Base-by-base conservation (phyloP, 53 echinoderm and acorn worm genomes). In the Actinopyga echinites region DNA sequence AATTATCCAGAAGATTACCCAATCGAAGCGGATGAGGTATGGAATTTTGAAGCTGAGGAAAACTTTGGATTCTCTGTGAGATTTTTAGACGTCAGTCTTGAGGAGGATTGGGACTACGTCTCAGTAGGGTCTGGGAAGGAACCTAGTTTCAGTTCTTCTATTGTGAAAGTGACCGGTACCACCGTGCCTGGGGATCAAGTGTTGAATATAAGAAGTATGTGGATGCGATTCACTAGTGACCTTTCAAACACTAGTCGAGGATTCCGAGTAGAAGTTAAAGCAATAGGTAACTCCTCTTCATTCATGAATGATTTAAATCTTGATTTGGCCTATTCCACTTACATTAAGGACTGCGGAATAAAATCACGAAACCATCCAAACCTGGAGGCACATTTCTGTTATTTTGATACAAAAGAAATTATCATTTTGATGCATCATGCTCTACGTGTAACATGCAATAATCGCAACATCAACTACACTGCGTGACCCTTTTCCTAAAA, bases 161-260 rank as follows among this genome's bases (percentile, higher is more conserved):
- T 56, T 5, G 52, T 54, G 20, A 32, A 26, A 20, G 49, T 77
- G 53, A 77, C 55, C 20, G 77, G 77, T 33, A 12, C 28, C 2
- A 15, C 26, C 8, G 5, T 77, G 17, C 54, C 77, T 28, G 26
- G 19, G 7, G 56, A 77, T 7, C 19, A 23, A 53, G 23, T 30
- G 28, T 17, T 77, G 29, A 9, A 24, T 12, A 15, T 15, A 53
- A 29, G 28, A 25, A 55, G 25, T 56, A 77, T 77, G 77, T 77
- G 77, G 77, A 77, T 77, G 53, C 49, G 77, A 55, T 77, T 77
- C 17, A 77, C 77, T 33, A 77, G 77, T 77, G 77, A 77, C 56
- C 53, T 77, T 3, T 77, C 77, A 30, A 77, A 77, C 26, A 77
- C 77, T 24, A 55, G 77, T 30, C 56, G 32, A n/a, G 77, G 77